These are phyloP conservation scores for Zosterops hypoxanthus DNA, from an alignment of 2,113 vertebrate genomes.

Conservation along the genomic window DNA sequence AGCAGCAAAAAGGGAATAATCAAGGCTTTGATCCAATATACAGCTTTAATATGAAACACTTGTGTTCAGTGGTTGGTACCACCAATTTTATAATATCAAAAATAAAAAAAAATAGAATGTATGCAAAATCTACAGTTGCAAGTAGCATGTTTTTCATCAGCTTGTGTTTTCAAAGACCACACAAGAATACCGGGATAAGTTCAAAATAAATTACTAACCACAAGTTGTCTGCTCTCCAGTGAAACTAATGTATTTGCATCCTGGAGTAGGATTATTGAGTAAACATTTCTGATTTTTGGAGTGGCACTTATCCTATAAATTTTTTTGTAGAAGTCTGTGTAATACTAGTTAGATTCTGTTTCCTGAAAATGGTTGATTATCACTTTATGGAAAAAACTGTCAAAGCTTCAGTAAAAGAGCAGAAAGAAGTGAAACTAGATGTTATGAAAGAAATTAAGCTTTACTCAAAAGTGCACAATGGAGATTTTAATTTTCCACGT, in stretches of 20 bases:
- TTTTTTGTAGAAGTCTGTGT: background rate
- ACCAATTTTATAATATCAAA: background rate
- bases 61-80: background rate
- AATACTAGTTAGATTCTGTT: background rate
- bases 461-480: background rate
- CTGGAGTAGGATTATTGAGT: background rate
- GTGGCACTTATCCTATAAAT: background rate
- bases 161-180: background rate
- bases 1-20: background rate
- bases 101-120: background rate
- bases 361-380: background rate
- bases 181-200: background rate
- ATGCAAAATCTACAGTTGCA: background rate
- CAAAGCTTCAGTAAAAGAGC: background rate
- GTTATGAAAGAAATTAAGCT: background rate
- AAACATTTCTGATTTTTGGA: background rate
- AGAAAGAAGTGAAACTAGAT: background rate
- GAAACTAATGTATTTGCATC: background rate
- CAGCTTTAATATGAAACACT: background rate
- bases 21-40: background rate
- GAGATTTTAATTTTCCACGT: background rate
- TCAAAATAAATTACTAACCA: background rate
- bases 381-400: background rate
- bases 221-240: background rate
- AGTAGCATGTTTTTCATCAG: background rate